Percentiles rank a stretch among this genome's conserved stretches.
Conservation (phyloP, 2,797 vertebrate genomes). For the Pelodytes ibericus region DNA sequence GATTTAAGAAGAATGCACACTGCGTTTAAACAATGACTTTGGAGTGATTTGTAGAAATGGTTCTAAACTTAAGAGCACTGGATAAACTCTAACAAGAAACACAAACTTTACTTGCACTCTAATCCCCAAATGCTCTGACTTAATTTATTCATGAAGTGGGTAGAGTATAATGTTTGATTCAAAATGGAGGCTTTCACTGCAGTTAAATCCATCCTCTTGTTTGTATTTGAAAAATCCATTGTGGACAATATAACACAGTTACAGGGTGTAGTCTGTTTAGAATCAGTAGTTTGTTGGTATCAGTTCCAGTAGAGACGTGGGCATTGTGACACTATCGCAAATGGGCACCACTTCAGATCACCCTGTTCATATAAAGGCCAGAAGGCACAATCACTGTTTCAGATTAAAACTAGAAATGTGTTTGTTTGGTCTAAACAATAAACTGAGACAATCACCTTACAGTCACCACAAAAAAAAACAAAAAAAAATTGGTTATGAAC, state of each 20-base stretch:
- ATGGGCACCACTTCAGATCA: slow-evolving; percentile 97
- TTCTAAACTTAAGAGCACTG: slow-evolving; percentile 67
- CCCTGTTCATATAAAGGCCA: slow-evolving; percentile 84
- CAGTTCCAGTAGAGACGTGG: slow-evolving; percentile 97
- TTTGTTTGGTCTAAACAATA: slow-evolving; percentile 82
- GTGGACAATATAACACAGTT: slow-evolving; percentile 96
- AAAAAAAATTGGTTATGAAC: slow-evolving; percentile 84
- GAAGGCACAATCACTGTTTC: slow-evolving; percentile 83
- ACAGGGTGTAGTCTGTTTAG: slow-evolving; percentile 98
- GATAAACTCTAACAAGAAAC: slow-evolving; percentile 83
- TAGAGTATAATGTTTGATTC: slow-evolving; percentile 83
- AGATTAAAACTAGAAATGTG: slow-evolving; percentile 84
- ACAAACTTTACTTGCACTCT: slow-evolving; percentile 84
- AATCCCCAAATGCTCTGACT: slow-evolving; percentile 80
- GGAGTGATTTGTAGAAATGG: slow-evolving; percentile 75
- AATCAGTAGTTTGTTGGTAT: slow-evolving; percentile 99
- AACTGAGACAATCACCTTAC: slow-evolving; percentile 99
- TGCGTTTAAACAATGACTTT: slow-evolving; percentile 79
- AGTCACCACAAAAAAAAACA: slow-evolving; percentile 89
- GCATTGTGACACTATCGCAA: slow-evolving; percentile 88
- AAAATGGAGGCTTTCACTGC: slow-evolving; percentile 90
- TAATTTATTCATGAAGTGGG: slow-evolving; percentile 80
- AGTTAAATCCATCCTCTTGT: slow-evolving; percentile 88
- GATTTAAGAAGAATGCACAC: slow-evolving; percentile 76
- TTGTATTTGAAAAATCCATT: slow-evolving; percentile 94